Evolutionary conservation across 2,888 invertebrate species (phyloP), one percentile per base, ranked within the genome.

Genomic region (Chaitophorus viminalis): DNA sequence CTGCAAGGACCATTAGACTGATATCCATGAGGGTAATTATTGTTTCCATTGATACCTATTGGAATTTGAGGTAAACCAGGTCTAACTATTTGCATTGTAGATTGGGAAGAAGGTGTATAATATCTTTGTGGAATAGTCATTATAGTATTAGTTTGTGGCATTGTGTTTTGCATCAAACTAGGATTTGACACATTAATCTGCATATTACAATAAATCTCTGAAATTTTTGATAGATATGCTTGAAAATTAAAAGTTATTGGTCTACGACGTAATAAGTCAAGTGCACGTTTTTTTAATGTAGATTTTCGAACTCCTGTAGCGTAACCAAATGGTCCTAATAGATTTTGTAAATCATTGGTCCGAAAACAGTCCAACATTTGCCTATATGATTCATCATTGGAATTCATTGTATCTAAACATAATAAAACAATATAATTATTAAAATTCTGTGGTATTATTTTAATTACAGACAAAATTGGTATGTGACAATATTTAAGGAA

Each of bases 321-420:
- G 91, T 94, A 93, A 90, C 95, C 95, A 90, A 95, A 95, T 92
- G 94, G 95, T 91, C 95, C 95, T 91, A 96, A 93, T 91, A 97
- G 93, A 92, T 94, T 94, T 93, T 96, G 96, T 91, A 97, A 94
- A 92, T 96, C 96, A 91, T 95, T 95, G 90, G 96, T 96, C 91
- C 96, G 94, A 93, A 96, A 96, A 91, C 93, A 94, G 92, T 94
- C 91, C 82, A 94, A 91, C 93, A 94, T 93, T 90, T 90, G 91
- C 46, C 11, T 65, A 54, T 81, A 87, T n/a, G 39, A n/a, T 17
- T 87, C 87, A 21, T 81, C 81, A n/a, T n/a, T n/a, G n/a, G n/a
- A n/a, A n/a, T n/a, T n/a, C n/a, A 17, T 70, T 4, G 17, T 31
- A 65, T 52, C 84, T 85, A 77, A 52, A 85, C 60, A 39, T 25